These are phyloP conservation scores for Exaiptasia diaphana DNA, from an alignment of 64 coral and sea anemone species.

Conservation along the genomic window DNA sequence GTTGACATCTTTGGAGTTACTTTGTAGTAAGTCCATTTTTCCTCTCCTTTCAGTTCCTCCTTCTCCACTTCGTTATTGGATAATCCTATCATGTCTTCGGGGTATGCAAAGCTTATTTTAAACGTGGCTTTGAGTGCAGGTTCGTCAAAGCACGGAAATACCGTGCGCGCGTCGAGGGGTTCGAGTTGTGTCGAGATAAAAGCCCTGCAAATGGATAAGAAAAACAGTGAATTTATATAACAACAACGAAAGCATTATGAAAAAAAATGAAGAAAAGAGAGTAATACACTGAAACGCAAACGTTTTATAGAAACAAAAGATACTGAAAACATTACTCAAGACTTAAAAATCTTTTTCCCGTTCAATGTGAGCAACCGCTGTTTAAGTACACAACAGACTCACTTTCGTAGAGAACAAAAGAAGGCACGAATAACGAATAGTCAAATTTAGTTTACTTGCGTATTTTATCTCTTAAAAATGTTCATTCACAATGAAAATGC, in stretches of 20 bases:
- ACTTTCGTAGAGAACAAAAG: no score
- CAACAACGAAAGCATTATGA: no score
- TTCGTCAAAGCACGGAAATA: constrained; percentile 78
- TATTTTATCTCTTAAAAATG: no score
- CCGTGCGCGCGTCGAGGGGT: constrained; percentile 38
- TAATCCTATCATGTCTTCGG: constrained; percentile 24
- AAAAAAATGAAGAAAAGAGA: no score
- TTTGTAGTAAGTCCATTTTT: constrained; percentile 18
- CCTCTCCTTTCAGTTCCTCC: neutral
- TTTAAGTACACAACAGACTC: neutral
- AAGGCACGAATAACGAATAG: no score
- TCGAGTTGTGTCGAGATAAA: constrained; percentile 56
- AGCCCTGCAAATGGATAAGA: neutral
- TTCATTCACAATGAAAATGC: no score
- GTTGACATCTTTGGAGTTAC: constrained; percentile 60
- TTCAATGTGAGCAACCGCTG: neutral
- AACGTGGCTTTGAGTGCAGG: constrained; percentile 66
- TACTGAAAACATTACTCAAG: neutral
- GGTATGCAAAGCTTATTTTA: constrained; percentile 36
- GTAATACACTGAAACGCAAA: no score
- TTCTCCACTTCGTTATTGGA: constrained; percentile 44
- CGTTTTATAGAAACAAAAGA: no score
- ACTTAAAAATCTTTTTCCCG: neutral
- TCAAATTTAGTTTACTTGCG: no score
- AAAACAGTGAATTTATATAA: no score